Base-by-base conservation (phyloP, 2,113 vertebrate genomes). In the Pica pica region DNA sequence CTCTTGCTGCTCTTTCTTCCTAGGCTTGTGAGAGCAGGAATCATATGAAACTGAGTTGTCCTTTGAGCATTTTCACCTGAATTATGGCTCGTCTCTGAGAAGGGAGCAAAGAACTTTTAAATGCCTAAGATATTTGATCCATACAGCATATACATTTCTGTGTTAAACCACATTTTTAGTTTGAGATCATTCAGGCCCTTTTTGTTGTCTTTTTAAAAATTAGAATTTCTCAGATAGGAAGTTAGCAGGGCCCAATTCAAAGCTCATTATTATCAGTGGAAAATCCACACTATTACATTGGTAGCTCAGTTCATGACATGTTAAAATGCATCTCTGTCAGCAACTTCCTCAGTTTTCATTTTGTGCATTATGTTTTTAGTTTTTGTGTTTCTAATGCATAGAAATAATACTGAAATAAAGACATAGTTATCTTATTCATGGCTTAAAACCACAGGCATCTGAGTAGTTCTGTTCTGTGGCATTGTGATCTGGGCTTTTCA, bases 251-350 rank as follows among this genome's bases (percentile, higher is more conserved):
- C 33, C 35, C 80, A 24, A 73, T 56, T 60, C 21, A 86, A 64
- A 90, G 13, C 7, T 80, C 24, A 13, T 14, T 15, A 64, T 19
- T 56, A 44, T 16, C n/a, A 56, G 8, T 10, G 16, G 17, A 35
- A 89, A 93, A 89, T 13, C 42, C 47, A 11, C 10, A 20, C 11
- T 49, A 9, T 14, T n/a, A 18, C 8, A 31, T 12, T 49, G 11
- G 7, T 23, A 55, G 31, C 8, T 68, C 56, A 59, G 8, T 24
- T 67, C 4, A 23, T 13, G 20, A 14, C 16, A 41, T 0, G 0
- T 53, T 41, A 83, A 86, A 82, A 76, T 64, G 1, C 3, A 2
- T 52, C 47, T 26, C 41, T 79, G 22, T 28, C 13, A 64, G 18
- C 16, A 75, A 9, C 18, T 82, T 75, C 6, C 33, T 33, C n/a